These are phyloP conservation scores for Cerceris rybyensis DNA, from an alignment of 2,888 invertebrate genomes.

Conservation along the genomic window DNA sequence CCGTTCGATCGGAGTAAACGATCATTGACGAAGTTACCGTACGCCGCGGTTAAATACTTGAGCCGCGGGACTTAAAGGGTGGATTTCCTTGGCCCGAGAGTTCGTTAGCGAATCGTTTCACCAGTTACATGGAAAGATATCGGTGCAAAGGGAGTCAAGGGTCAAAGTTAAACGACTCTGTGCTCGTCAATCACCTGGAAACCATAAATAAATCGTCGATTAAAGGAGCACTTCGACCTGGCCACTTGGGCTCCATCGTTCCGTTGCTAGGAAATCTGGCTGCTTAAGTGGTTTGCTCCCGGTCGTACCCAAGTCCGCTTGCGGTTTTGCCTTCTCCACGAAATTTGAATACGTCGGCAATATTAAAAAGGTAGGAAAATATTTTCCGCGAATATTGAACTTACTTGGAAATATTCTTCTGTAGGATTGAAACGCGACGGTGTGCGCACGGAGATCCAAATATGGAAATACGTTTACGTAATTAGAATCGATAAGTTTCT, in stretches of 20 bases:
- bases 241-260: background rate
- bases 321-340: background rate
- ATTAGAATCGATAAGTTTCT: background rate
- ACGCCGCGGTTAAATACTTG: constrained; percentile 58
- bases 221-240: constrained; percentile 12
- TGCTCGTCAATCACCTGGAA: constrained; percentile 35
- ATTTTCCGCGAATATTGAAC: constrained; percentile 17
- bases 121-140: constrained; percentile 27
- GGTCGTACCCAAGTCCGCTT: background rate
- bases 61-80: constrained; percentile 59
- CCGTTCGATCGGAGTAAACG: constrained; percentile 50
- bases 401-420: background rate
- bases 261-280: constrained; percentile 16
- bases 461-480: background rate
- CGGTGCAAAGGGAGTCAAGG: constrained; percentile 10
- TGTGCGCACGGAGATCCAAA: background rate
- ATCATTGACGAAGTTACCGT: constrained; percentile 52
- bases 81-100: constrained; percentile 46
- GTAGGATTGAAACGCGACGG: background rate
- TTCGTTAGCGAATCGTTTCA: constrained; percentile 26
- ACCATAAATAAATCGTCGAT: constrained; percentile 50
- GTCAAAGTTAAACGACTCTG: constrained; percentile 35
- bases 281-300: background rate
- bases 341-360: constrained; percentile 11
- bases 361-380: constrained; percentile 22